Conservation (phyloP, 2,888 invertebrate species). For the Apotomis turbidana region DNA sequence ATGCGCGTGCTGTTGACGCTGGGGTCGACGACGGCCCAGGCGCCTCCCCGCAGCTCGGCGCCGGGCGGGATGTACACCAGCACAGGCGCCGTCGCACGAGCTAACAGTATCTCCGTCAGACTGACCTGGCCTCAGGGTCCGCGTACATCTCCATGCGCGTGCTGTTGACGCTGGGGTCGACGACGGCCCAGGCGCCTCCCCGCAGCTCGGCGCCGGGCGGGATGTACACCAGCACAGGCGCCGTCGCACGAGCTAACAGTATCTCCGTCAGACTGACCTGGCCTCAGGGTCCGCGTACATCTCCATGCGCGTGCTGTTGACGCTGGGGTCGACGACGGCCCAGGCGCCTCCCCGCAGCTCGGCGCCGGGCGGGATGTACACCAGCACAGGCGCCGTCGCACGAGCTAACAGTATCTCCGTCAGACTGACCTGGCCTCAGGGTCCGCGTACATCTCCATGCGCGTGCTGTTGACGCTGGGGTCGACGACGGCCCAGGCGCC, state of each 20-base stretch:
- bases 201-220: background rate
- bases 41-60: too few relatives aligned
- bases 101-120: too few relatives aligned
- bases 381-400: background rate
- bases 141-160: conserved; percentile 99
- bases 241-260: background rate
- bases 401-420: too few relatives aligned
- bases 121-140: conserved; percentile 92
- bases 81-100: background rate
- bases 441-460: conserved; percentile 99
- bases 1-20: conserved; percentile 94
- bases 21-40: background rate
- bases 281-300: conserved; percentile 98
- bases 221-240: too few relatives aligned
- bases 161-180: conserved; percentile 86
- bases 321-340: background rate
- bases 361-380: background rate
- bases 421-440: conserved; percentile 87
- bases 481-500: background rate
- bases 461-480: conserved; percentile 88
- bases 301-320: conserved; percentile 98
- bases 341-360: too few relatives aligned
- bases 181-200: background rate
- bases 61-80: background rate
- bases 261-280: conserved; percentile 69